A percentile compares a stretch with the other conserved stretches of the same genome.
Conservation (phyloP, 92 coral and sea anemone species). For the Bergia sp. region DNA sequence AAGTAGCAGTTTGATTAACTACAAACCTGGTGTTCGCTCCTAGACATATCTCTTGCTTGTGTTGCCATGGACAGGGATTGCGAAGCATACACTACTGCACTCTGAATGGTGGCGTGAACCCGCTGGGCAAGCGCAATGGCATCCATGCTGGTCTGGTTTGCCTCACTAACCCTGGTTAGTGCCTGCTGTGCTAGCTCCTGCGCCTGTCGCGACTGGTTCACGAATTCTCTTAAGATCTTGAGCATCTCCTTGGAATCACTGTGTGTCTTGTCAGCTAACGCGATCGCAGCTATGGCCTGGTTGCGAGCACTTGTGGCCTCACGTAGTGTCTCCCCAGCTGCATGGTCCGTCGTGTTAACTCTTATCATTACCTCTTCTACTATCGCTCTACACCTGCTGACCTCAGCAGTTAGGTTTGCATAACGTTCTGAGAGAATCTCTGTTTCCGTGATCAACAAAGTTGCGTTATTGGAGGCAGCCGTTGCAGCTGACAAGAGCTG, state of each 20-base stretch:
- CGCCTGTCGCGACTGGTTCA: slow-evolving; percentile 68
- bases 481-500: slow-evolving; percentile 50
- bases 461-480: slow-evolving; percentile 55
- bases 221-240: slow-evolving; percentile 67
- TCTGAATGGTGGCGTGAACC: slow-evolving; percentile 76
- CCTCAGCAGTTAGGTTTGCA: slow-evolving; percentile 52
- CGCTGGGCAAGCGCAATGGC: slow-evolving; percentile 72
- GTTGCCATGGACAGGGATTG: slow-evolving; percentile 60
- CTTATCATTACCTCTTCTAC: slow-evolving; percentile 45
- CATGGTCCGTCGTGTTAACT: slow-evolving; percentile 40
- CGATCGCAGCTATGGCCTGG: slow-evolving; percentile 71
- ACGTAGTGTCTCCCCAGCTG: slow-evolving; percentile 59
- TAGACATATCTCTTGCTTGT: slow-evolving; percentile 63
- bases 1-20: neutral
- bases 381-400: slow-evolving; percentile 47
- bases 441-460: slow-evolving; percentile 36
- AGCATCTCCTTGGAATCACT: slow-evolving; percentile 79
- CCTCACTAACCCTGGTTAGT: slow-evolving; percentile 62
- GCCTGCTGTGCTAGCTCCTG: slow-evolving; percentile 72
- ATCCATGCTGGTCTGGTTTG: slow-evolving; percentile 65
- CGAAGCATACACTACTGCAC: slow-evolving; percentile 62
- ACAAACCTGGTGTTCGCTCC: slow-evolving; percentile 83
- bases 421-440: slow-evolving; percentile 45
- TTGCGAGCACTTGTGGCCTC: slow-evolving; percentile 66
- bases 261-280: slow-evolving; percentile 75